Base-by-base conservation (phyloP, 2,797 vertebrate genomes). In the Ataeniobius toweri region DNA sequence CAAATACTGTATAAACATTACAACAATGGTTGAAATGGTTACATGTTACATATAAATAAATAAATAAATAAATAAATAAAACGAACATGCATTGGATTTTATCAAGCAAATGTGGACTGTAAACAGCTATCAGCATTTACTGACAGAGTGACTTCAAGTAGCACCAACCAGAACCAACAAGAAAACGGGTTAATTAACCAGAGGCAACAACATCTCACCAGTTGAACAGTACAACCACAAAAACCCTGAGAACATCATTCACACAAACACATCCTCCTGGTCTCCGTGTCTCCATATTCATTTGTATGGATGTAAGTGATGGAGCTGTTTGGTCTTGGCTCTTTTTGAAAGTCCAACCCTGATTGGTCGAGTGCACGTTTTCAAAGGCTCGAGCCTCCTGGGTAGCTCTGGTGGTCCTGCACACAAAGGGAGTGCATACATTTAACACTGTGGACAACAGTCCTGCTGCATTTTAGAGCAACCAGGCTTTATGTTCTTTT, bases 331-430 rank as follows among this genome's bases (percentile, higher is more conserved):
- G 85, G 95, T 94, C 74, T 92, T 97, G 81, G 96, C 97, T 93
- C 92, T 96, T 93, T 94, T 97, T 88, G 97, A 98, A 80, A 98
- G 95, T 36, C 97, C 97, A 28, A 98, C 90, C 79, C 97, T 94
- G 88, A 98, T 96, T 26, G 97, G 97, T 20, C 96, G 92, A 41
- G 89, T 88, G 89, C 97, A 96, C 0, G 97, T 99, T 92, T 94
- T 96, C 80, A 99, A 95, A 86, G 97, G 97, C 78, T 94, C 92
- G 58, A 98, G 83, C 93, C 95, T 96, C 90, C 93, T 95, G 83
- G 5, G 80, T 61, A 86, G 89, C 75, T 93, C 92, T 73, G 85
- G 85, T 12, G 83, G 88, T 82, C 92, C 97, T 97, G 76, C 76
- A 93, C 84, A 88, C 26, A 86, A 39, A 76, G 71, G 20, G 24